These are phyloP conservation scores for Listronotus bonariensis DNA, from an alignment of 1,140 invertebrate species.

Conservation along the genomic window DNA sequence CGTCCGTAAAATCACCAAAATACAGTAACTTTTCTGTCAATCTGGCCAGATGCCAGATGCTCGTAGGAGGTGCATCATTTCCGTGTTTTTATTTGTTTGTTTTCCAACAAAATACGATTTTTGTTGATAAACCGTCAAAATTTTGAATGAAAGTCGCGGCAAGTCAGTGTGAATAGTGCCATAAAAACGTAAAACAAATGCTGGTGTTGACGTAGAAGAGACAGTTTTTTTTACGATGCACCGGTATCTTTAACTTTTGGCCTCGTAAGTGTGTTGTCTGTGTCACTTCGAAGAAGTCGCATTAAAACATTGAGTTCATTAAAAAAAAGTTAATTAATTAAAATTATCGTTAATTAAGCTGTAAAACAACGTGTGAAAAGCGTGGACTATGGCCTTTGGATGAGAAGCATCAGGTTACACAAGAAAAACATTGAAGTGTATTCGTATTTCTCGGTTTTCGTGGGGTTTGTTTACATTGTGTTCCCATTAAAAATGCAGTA, in stretches of 20 bases:
- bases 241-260: constrained; percentile 20
- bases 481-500: constrained; percentile 10
- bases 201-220: constrained; percentile 5
- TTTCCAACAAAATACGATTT: neutral
- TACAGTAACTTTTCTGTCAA: constrained; percentile 21
- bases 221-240: constrained; percentile 6
- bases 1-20: constrained; percentile 8
- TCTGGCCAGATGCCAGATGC: neutral
- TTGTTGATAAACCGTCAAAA: neutral
- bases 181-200: neutral
- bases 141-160: neutral
- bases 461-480: constrained; percentile 5
- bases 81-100: constrained; percentile 1
- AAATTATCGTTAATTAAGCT: neutral
- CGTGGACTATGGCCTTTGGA: neutral
- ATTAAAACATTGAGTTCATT: neutral
- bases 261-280: neutral
- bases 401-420: neutral
- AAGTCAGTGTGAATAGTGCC: neutral
- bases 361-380: neutral
- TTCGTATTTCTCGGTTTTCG: neutral
- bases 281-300: neutral
- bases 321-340: neutral
- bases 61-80: neutral
- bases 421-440: neutral